Evolutionary conservation across 2,888 invertebrate genomes (phyloP), one percentile per base, ranked within the genome.

Genomic region (Pinctada fucata): DNA sequence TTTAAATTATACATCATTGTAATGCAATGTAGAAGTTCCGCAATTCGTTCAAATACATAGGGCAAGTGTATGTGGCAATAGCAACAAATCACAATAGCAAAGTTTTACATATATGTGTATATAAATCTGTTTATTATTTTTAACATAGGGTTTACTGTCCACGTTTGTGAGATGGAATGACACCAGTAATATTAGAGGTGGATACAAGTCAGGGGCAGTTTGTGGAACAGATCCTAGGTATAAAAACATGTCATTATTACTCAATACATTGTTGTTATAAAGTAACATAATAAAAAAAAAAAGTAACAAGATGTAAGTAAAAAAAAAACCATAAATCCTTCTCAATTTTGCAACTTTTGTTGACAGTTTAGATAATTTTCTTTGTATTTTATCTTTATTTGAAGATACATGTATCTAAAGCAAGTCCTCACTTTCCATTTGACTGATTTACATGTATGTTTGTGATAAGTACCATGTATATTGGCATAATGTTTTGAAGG

Each of bases 141-240:
- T 31, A 31, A 31, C 76, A 16, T 71, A 87, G 87, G 77, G 77
- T 49, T 75, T 82, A 8, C 79, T 88, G 70, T 86, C 87, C 16
- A 81, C 83, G 2, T 87, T 84, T 82, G 79, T 82, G 47, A 88
- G 88, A 75, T 89, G 89, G 88, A 82, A 84, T 50, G 65, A 31
- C 2, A 79, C 84, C 3, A 83, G 83, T 63, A 79, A 75, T 48
- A 82, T 85, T 31, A 75, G 77, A 71, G 67, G 78, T 72, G 71
- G 85, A 82, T 70, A 81, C 79, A 79, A 81, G 82, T 79, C 98
- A 73, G 99, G 99, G 76, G 96, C 98, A 1, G 99, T 99, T 75
- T 99, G 99, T 93, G 99, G 99, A n/a, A 95, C 98, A 86, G 99
- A 99, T 94, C 99, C 99, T 85, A 97, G 97, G 95, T 96, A 93